Base-by-base conservation (phyloP, 2,797 vertebrate genomes). In the Valencia hispanica region DNA sequence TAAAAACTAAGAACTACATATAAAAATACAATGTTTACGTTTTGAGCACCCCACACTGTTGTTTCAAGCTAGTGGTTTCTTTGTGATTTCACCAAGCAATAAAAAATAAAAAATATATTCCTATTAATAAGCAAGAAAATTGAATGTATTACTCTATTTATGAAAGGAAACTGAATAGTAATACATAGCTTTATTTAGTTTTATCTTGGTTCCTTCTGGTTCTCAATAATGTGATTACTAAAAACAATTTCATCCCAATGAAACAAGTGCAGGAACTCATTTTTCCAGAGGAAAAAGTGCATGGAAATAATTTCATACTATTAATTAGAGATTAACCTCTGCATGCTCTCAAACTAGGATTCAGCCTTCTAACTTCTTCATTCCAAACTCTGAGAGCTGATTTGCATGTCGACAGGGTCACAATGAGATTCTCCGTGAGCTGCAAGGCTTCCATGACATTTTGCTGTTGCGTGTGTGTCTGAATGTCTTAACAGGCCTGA, bases 361-460 rank as follows among this genome's bases (percentile, higher is more conserved):
- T 69, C 27, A 71, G 75, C 68, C 74, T 47, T 51, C 76, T 77
- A 47, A 76, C 53, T 61, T 65, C 73, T 73, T 57, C 72, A 22
- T 55, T 79, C 79, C 51, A 39, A 57, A 5, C 53, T 84, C 73
- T 53, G 41, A 63, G 47, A 75, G 25, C 78, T 86, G 75, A 86
- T 89, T 88, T 86, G 85, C 82, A 88, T 84, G 79, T 72, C 3
- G 39, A 68, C 72, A 72, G 76, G 45, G 65, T 85, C 70, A 77
- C 85, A 85, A 90, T 81, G 77, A 88, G 81, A 1, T 74, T 75
- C 73, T 90, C 68, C 80, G 80, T 78, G 75, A 72, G 72, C 69
- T 79, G 75, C 63, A n/a, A 83, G 77, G 73, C 73, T 57, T 71
- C 78, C 68, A 20, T 78, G 79, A 77, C 78, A 43, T 85, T 89